phyloP scores from a whole-genome alignment of 92 coral and sea anemone genomes.

The Isaurus tuberculatus region DNA sequence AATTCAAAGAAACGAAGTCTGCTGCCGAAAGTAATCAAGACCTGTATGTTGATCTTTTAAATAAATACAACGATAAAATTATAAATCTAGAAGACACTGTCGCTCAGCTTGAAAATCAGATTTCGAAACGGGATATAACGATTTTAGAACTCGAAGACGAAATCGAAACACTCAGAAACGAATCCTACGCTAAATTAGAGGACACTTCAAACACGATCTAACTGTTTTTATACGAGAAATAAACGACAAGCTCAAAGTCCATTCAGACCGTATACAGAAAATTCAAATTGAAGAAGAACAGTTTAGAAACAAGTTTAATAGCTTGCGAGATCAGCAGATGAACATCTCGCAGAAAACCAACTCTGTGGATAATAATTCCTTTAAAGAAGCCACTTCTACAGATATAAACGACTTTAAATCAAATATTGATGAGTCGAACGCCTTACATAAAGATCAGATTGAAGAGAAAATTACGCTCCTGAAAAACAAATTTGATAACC shows the following conservation, averaged over 20 bases:
- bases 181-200: neutral
- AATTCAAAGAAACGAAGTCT: neutral
- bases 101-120: neutral
- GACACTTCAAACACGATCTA: neutral
- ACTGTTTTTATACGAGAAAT: neutral
- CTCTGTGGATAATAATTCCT: neutral
- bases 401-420: neutral
- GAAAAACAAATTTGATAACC: slow-evolving; percentile 1
- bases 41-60: neutral
- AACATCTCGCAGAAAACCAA: neutral
- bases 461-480: neutral
- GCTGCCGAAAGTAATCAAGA: neutral
- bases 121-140: neutral
- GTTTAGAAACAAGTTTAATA: neutral
- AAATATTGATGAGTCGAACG: neutral
- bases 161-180: neutral
- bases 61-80: neutral
- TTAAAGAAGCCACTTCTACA: neutral
- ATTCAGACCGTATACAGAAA: slow-evolving; percentile 1
- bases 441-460: neutral
- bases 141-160: neutral
- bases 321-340: neutral
- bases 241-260: neutral
- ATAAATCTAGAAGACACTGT: neutral
- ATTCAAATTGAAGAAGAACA: neutral